phyloP scores from a whole-genome alignment of 2,888 invertebrate genomes.

The Cephalotes varians region DNA sequence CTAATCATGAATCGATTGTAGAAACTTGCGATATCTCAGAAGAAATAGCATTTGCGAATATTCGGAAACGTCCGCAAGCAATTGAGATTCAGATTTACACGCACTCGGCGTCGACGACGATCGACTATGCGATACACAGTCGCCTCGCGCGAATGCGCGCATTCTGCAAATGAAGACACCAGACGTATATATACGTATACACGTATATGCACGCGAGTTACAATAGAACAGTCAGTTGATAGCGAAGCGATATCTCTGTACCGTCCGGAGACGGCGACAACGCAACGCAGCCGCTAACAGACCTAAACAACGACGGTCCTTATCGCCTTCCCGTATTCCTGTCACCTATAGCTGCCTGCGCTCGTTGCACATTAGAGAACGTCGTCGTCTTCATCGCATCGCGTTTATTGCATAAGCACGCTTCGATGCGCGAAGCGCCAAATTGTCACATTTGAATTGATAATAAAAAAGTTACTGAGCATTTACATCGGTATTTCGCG shows the following conservation, averaged over 20 bases:
- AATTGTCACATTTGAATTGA: neutral
- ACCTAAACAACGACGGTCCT: slow-evolving; percentile 54
- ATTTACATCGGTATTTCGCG: neutral
- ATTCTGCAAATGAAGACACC: neutral
- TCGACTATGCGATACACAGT: slow-evolving; percentile 16
- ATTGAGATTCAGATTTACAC: slow-evolving; percentile 24
- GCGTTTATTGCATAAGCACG: too few relatives aligned
- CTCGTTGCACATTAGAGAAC: slow-evolving; percentile 36
- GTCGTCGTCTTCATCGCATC: neutral
- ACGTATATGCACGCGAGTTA: slow-evolving; percentile 3
- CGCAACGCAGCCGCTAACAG: slow-evolving; percentile 38
- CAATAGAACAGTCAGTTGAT: slow-evolving; percentile 56
- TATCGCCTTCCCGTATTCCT: slow-evolving; percentile 50
- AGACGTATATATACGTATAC: neutral
- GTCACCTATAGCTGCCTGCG: slow-evolving; percentile 31
- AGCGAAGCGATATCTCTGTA: slow-evolving; percentile 36
- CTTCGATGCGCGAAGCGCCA: neutral
- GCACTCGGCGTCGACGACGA: slow-evolving; percentile 6
- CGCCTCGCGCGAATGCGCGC: slow-evolving; percentile 15
- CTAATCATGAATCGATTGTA: neutral
- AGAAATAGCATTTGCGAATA: neutral
- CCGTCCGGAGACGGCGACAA: slow-evolving; percentile 23
- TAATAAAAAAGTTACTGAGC: neutral
- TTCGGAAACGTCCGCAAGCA: neutral
- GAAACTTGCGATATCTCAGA: neutral